Base-by-base conservation (phyloP, 2,113 vertebrate genomes). In the Eurypyga helias region DNA sequence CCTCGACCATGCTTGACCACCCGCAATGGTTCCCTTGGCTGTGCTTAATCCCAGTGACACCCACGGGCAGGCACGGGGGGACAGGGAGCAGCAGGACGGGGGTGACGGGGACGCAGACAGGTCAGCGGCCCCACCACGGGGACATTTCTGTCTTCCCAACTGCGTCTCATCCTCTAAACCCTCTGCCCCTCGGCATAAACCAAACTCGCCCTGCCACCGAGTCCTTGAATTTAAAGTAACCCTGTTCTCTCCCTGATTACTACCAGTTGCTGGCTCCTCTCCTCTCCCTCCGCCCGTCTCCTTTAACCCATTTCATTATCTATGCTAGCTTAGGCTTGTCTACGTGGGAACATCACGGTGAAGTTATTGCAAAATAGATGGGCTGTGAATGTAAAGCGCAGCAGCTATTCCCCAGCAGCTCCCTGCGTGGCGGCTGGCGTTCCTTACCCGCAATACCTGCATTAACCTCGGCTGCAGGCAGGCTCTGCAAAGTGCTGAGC, bases 261-360 rank as follows among this genome's bases (percentile, higher is more conserved):
- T 90, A 93, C 86, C 58, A 83, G 93, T 90, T 96, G 89, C 96
- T 95, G 96, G 93, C 96, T 97, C 86, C 86, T 93, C 91, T 95
- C 80, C 79, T 94, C 91, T 96, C 93, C 89, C 90, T 88, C 95
- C 13, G 67, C 94, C 96, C 77, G 93, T 96, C 96, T 96, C 95
- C 96, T 96, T 96, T 97, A 97, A 97, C 96, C 96, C 96, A 96
- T 95, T 97, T 96, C 96, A 97, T 96, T 97, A 97, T 96, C 96
- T 96, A 89, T 96, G 96, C 96, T 96, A 97, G 96, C 96, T 97
- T 96, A 96, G 96, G 96, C 96, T 97, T 96, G 96, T 58, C 96
- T 96, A 96, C 95, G 94, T 97, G 96, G 95, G 96, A 97, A 96
- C 96, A 93, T 96, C 96, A 81, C 18, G 89, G 89, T 57, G 93